phyloP scores from a whole-genome alignment of 2,888 invertebrate genomes.

The Cantharis nigra region DNA sequence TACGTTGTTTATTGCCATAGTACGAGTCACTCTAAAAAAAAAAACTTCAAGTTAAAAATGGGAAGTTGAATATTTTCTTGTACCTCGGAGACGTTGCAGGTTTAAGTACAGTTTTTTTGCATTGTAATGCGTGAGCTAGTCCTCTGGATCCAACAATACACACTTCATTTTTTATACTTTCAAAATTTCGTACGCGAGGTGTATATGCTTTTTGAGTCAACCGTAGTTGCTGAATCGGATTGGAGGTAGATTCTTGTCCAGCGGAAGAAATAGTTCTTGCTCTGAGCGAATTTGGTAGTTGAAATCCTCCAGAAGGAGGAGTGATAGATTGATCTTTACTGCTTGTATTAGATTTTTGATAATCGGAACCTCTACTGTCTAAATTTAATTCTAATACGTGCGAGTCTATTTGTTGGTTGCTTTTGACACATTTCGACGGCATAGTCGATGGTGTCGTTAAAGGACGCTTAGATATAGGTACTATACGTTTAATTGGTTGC shows the following conservation, averaged over 20 bases:
- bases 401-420: not conserved
- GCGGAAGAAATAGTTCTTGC: not conserved
- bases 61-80: not conserved
- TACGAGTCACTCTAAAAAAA: not conserved
- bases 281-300: not conserved
- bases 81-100: not conserved
- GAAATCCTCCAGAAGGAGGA: not conserved
- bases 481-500: not conserved
- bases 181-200: not conserved
- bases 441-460: not conserved
- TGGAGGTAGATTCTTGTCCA: not conserved
- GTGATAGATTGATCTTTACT: not conserved
- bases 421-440: not conserved
- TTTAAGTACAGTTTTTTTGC: not conserved
- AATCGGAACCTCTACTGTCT: not conserved
- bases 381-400: not conserved
- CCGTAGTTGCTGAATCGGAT: not conserved
- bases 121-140: slow-evolving; percentile 5
- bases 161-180: slow-evolving; percentile 6
- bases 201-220: not conserved
- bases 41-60: not conserved
- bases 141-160: slow-evolving; percentile 16
- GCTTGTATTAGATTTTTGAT: not conserved
- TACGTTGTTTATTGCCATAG: not conserved
- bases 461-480: not conserved